Evolutionary conservation across 2,797 vertebrate genomes (phyloP), one percentile per base, ranked within the genome.

Genomic region (Catostomus latipinnis): DNA sequence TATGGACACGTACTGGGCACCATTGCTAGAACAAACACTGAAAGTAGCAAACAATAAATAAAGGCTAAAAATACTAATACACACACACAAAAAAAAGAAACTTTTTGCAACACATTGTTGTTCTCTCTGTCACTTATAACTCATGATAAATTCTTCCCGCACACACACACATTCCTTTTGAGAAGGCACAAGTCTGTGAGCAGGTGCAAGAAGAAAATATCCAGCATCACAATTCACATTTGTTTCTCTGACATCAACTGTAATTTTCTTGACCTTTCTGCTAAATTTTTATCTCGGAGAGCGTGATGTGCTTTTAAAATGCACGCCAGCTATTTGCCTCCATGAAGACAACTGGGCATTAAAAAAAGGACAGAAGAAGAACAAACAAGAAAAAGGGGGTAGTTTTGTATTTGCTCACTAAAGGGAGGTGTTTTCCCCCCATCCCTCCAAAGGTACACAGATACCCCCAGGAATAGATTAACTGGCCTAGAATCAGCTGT

Each of bases 381-480:
- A 46, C 69, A 48, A 72, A 43, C 68, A 81, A 87, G 82, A 79
- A 85, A 87, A 88, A 82, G 62, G 12, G 76, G 78, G 86, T 79
- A 72, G 87, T 4, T 34, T 34, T 34, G 34, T 34, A 34, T 34
- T 34, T 34, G 34, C 34, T 34, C 34, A 34, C 88, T 88, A 88
- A 90, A 89, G 73, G 86, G 87, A 88, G 88, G 81, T 87, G 81
- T 83, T 81, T 84, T 81, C 76, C 67, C 87, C 68, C 53, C 50
- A 83, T 80, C 53, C 74, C 76, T 81, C 77, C 61, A 89, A 92
- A 93, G 92, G 89, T 93, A 90, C 90, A 89, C 76, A 83, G 86
- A 92, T 85, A 88, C 91, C 92, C 92, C 0, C 84, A 92, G 93
- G 94, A 93, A 90, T 89, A 92, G 90, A 92, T 92, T 94, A 91